A percentile compares a stretch with the other conserved stretches of the same genome.
Conservation (phyloP, 2,797 vertebrate species). For the Gymnothorax reevesii region DNA sequence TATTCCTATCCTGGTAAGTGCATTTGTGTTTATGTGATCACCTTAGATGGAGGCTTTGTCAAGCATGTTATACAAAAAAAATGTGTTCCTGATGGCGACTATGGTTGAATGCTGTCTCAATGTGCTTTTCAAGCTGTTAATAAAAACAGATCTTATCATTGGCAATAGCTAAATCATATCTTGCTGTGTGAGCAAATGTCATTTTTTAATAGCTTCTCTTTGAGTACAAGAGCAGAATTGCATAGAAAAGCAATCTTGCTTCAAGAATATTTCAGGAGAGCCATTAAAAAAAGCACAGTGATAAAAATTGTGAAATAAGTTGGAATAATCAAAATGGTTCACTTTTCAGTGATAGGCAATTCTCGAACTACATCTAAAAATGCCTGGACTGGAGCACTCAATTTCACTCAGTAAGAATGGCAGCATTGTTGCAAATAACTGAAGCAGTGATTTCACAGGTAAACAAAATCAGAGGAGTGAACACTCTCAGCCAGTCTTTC, state of each 20-base stretch:
- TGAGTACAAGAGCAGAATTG: not conserved
- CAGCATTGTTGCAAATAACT: not conserved
- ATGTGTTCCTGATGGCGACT: not conserved
- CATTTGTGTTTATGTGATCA: not conserved
- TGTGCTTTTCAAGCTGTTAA: not conserved
- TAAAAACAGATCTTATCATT: not conserved
- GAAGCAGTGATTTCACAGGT: not conserved
- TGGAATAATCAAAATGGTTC: conserved; percentile 9
- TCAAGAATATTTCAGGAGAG: conserved; percentile 16
- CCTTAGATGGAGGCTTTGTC: not conserved
- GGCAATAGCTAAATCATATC: conserved; percentile 2
- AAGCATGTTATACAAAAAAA: not conserved
- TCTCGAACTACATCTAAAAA: not conserved
- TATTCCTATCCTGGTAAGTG: not conserved
- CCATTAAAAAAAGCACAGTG: not conserved
- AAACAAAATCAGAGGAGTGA: not conserved
- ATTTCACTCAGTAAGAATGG: not conserved
- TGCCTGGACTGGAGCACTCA: not conserved
- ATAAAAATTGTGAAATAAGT: conserved; percentile 22
- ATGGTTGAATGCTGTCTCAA: not conserved
- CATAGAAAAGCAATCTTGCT: conserved; percentile 21
- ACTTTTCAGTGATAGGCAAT: not conserved
- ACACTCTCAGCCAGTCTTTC: not conserved
- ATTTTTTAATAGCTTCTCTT: conserved; percentile 2
- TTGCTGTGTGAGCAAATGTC: not conserved